Percentiles rank a stretch among this genome's conserved stretches.
Evolutionary conservation across 2,113 vertebrate species (phyloP).

Genomic region (Amphiprion ocellaris): DNA sequence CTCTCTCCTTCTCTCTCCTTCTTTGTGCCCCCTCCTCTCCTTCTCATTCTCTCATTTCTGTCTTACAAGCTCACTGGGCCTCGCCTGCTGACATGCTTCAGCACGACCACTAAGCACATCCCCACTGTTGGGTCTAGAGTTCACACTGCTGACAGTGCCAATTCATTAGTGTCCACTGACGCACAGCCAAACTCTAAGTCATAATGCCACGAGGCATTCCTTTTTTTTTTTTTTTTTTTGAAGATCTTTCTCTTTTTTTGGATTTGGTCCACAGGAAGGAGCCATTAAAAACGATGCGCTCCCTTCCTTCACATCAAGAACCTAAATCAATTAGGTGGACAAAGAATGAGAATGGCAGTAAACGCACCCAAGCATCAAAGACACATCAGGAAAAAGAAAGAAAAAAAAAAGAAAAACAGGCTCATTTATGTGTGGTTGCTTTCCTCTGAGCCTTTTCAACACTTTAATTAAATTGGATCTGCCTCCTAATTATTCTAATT

Average conservation of each 20-base stretch:
- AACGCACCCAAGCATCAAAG: slow-evolving; percentile 48
- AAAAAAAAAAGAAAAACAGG: slow-evolving; percentile 23
- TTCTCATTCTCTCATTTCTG: slow-evolving; percentile 63
- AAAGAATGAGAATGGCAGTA: slow-evolving; percentile 45
- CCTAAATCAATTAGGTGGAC: slow-evolving; percentile 48
- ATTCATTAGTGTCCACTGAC: slow-evolving; percentile 82
- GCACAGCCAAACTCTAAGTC: slow-evolving; percentile 68
- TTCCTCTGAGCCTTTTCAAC: slow-evolving; percentile 78
- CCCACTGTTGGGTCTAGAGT: slow-evolving; percentile 56
- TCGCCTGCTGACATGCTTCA: slow-evolving; percentile 67
- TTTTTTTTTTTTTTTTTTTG: slow-evolving; percentile 18
- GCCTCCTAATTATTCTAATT: slow-evolving; percentile 86
- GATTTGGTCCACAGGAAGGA: slow-evolving; percentile 14
- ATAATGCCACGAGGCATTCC: slow-evolving; percentile 69
- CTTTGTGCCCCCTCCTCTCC: slow-evolving; percentile 15
- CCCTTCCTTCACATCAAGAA: slow-evolving; percentile 14
- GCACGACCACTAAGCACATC: slow-evolving; percentile 74
- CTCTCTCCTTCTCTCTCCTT: slow-evolving; percentile 4
- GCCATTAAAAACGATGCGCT: slow-evolving; percentile 35
- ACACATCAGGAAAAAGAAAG: slow-evolving; percentile 32
- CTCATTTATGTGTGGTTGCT: slow-evolving; percentile 71
- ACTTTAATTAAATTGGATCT: slow-evolving; percentile 85
- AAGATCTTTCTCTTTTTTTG: slow-evolving; percentile 8
- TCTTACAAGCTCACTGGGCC: slow-evolving; percentile 57
- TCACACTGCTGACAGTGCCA: slow-evolving; percentile 75